Conservation (phyloP, 1,140 invertebrate species). For the Pristionchus pacificus region DNA sequence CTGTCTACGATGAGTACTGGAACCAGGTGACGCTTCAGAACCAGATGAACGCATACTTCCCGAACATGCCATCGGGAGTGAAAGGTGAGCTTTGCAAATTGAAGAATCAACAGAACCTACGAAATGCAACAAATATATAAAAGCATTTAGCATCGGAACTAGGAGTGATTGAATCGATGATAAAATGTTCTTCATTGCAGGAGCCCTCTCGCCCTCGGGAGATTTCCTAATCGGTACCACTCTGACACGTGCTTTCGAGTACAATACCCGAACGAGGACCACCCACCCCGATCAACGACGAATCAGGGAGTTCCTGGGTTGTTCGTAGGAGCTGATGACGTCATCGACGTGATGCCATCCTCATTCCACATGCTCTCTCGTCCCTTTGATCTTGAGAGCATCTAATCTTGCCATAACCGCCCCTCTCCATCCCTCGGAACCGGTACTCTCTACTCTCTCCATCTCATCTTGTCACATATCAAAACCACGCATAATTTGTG, state of each 20-base stretch:
- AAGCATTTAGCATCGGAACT: no score
- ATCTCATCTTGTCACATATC: no score
- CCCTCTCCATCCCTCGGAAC: no score
- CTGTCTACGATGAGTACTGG: constrained; percentile 37
- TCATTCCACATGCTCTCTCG: no score
- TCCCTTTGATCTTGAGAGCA: no score
- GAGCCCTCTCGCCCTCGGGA: background rate
- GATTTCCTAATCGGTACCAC: background rate
- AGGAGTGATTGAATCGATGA: background rate
- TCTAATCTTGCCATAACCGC: no score
- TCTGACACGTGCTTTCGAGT: background rate
- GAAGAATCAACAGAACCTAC: background rate
- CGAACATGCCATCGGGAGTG: constrained; percentile 26
- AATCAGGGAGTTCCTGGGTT: background rate
- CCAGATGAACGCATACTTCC: constrained; percentile 28
- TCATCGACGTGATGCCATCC: no score
- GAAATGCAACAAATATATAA: no score
- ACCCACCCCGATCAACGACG: background rate
- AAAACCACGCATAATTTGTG: no score
- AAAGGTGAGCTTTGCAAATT: constrained; percentile 21
- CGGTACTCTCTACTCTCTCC: no score
- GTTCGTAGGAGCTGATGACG: no score
- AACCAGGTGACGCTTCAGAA: constrained; percentile 32
- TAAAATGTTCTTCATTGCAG: background rate
- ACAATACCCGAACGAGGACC: background rate